Evolutionary conservation across 2,888 invertebrate species (phyloP).

Genomic region (Napeogenes sylphis): DNA sequence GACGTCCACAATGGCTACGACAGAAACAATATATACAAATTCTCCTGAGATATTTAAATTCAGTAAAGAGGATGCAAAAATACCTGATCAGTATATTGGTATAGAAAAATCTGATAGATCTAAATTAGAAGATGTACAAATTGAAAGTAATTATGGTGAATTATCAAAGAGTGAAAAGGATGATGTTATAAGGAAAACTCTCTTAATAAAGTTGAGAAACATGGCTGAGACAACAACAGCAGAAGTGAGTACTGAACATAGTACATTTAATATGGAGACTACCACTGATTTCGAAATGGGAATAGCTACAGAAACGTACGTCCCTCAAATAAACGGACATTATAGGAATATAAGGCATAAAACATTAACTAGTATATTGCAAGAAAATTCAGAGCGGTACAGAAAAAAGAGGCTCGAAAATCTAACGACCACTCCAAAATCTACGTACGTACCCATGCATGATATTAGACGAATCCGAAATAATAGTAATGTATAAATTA

Average conservation of each 20-base stretch:
- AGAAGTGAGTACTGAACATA: constrained; percentile 24
- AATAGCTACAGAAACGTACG: constrained; percentile 46
- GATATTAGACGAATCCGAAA: constrained; percentile 62
- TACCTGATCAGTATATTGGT: constrained; percentile 53
- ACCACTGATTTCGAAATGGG: constrained; percentile 18
- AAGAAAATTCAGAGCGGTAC: constrained; percentile 47
- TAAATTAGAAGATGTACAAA: constrained; percentile 26
- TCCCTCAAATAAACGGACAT: constrained; percentile 67
- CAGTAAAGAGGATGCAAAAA: constrained; percentile 63
- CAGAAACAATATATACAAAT: constrained; percentile 41
- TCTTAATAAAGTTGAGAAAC: constrained; percentile 52
- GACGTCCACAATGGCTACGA: constrained; percentile 29
- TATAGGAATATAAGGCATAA: constrained; percentile 56
- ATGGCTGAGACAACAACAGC: constrained; percentile 38
- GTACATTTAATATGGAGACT: background rate
- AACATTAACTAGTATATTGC: constrained; percentile 43
- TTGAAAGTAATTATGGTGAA: constrained; percentile 30
- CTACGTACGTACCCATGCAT: constrained; percentile 54
- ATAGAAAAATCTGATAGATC: constrained; percentile 33
- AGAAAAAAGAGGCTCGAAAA: constrained; percentile 56
- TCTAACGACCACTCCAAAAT: constrained; percentile 45
- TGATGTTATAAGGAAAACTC: constrained; percentile 39
- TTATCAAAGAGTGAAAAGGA: constrained; percentile 19
- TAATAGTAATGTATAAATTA: constrained; percentile 15
- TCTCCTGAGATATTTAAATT: constrained; percentile 60